Evolutionary conservation across 2,113 vertebrate species (phyloP), one percentile per base, ranked within the genome.

Genomic region (Trichomycterus rosablanca): DNA sequence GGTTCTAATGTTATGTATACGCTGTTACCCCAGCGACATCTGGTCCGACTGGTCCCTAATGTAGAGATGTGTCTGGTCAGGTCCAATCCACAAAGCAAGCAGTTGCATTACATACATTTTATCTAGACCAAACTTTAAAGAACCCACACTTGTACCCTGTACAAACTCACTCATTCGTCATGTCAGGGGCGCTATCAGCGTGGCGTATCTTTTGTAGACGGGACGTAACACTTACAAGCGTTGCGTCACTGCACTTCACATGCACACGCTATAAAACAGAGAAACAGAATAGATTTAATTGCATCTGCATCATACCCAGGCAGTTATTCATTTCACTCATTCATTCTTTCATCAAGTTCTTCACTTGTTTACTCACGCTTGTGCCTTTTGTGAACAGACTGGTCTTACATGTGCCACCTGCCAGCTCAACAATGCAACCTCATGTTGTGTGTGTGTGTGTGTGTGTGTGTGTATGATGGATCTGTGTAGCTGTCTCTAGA

Each of bases 221-320:
- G 11, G 23, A 52, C 24, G 35, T 63, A 35, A 63, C 19, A 1
- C 7, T 23, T 2, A 15, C 9, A 4, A 46, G 28, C 7, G 28
- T 54, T 54, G 40, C 30, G 40, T 55, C 61, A 54, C 19, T 19
- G 51, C 50, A 46, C 55, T 50, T 45, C 62, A 46, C 15, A 30
- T 40, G 37, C 28, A 54, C 14, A 7, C 3, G 44, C 20, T 40
- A 49, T 8, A 11, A 42, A 48, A 54, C 9, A 7, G 61, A 46
- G 40, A 37, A 11, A 35, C 42, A 56, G 42, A 65, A 56, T 65
- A 56, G 62, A 19, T 48, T 46, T 65, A 65, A 65, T 65, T 65
- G 42, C 62, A 28, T 44, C 62, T 56, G 51, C 62, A 55, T 64
- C 42, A 54, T 64, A 34, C 19, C 15, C 28, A 23, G 8, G 6